A percentile compares a stretch with the other conserved stretches of the same genome.
These are phyloP conservation scores for Orientallactaga sibirica DNA, from an alignment of 2,797 vertebrate genomes.

Conservation along the genomic window DNA sequence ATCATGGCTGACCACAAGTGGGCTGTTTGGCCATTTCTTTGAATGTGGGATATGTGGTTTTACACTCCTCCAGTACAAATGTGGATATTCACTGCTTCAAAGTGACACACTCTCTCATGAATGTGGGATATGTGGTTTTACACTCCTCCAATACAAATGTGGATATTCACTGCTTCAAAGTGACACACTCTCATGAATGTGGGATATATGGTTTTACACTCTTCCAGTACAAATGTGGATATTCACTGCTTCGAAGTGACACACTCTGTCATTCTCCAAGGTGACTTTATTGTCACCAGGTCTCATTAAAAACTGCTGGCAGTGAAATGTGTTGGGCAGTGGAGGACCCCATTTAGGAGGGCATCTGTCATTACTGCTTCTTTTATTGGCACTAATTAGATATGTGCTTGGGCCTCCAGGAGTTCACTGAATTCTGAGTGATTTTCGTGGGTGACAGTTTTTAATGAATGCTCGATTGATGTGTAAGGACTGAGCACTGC, in stretches of 20 bases:
- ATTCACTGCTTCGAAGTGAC: constrained; percentile 64
- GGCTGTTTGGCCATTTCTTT: constrained; percentile 67
- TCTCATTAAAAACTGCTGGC: constrained; percentile 62
- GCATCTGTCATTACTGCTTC: constrained; percentile 36
- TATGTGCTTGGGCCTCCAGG: constrained; percentile 29
- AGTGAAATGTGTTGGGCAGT: constrained; percentile 33
- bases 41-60: constrained; percentile 65
- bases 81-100: constrained; percentile 59
- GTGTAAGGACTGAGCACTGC: background rate
- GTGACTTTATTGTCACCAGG: constrained; percentile 59
- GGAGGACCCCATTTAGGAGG: background rate
- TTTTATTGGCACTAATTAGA: constrained; percentile 72
- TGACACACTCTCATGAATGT: constrained; percentile 66
- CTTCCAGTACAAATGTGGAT: constrained; percentile 46
- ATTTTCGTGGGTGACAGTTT: background rate
- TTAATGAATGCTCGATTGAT: background rate
- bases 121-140: constrained; percentile 53
- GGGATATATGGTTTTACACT: constrained; percentile 50
- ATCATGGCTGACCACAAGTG: constrained; percentile 65
- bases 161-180: constrained; percentile 60
- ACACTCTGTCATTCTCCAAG: constrained; percentile 40
- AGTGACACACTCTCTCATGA: constrained; percentile 67
- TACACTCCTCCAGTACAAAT: constrained; percentile 17
- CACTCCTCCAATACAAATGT: constrained; percentile 42
- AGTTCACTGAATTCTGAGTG: constrained; percentile 57